These are phyloP conservation scores for Ichneumoninae sp. DNA, from an alignment of 2,888 invertebrate species.

Conservation along the genomic window DNA sequence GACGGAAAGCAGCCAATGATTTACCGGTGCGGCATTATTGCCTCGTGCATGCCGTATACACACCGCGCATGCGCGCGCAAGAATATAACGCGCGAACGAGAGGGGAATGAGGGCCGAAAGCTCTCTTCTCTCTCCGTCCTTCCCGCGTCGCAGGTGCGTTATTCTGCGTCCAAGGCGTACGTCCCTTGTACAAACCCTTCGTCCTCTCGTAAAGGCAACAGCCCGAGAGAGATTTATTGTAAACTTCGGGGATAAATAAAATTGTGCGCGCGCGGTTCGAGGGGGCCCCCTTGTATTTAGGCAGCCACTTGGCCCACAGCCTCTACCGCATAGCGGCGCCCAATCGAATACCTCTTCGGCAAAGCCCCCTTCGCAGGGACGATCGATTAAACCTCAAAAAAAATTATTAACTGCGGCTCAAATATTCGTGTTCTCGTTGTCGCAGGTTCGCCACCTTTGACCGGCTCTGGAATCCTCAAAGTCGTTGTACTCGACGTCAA, in stretches of 20 bases:
- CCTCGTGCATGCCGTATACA: conserved; percentile 45
- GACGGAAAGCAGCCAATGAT: conserved; percentile 47
- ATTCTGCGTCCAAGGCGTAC: conserved; percentile 30
- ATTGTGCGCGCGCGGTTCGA: conserved; percentile 28
- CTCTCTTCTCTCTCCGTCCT: neutral
- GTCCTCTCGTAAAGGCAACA: conserved; percentile 24
- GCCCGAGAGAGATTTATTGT: conserved; percentile 51
- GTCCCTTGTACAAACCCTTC: conserved; percentile 45
- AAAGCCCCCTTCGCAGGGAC: conserved; percentile 2
- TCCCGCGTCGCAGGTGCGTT: conserved; percentile 47
- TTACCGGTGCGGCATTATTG: conserved; percentile 60
- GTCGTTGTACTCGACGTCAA: conserved; percentile 97
- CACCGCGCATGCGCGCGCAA: conserved; percentile 36
- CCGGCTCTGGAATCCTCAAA: conserved; percentile 95
- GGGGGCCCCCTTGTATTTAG: conserved; percentile 46
- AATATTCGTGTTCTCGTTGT: conserved; percentile 15
- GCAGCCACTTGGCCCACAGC: conserved; percentile 23
- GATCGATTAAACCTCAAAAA: conserved; percentile 4
- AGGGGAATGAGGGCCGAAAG: conserved; percentile 33
- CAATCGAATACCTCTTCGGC: conserved; percentile 13
- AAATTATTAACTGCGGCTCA: neutral
- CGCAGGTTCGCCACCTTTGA: conserved; percentile 94
- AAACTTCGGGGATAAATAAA: conserved; percentile 55
- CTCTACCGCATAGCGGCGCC: conserved; percentile 23
- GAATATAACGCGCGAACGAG: conserved; percentile 41